Conservation (phyloP, 2,113 vertebrate genomes). For the Arothron firmamentum region DNA sequence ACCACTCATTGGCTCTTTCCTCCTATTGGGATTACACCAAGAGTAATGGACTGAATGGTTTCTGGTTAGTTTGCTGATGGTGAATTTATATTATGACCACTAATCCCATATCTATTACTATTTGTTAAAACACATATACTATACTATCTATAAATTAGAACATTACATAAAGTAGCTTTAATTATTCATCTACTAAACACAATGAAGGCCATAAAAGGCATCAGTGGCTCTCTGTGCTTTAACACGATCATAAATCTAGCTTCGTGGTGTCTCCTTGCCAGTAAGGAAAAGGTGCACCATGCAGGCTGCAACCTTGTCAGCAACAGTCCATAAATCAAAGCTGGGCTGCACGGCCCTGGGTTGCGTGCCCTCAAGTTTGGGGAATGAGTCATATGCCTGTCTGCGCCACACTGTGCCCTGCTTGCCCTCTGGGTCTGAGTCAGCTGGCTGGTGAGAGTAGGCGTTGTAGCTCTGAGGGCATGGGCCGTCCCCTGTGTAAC, state of each 20-base stretch:
- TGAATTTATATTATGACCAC: no score
- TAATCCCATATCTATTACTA: no score
- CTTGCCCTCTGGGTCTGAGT: constrained; percentile 58
- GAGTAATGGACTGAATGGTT: no score
- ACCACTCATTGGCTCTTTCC: no score
- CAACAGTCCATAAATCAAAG: constrained; percentile 65
- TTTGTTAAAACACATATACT: no score
- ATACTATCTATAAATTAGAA: not conserved
- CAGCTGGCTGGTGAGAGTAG: constrained; percentile 40
- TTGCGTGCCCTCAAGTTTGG: constrained; percentile 29
- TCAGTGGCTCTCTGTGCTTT: constrained; percentile 12
- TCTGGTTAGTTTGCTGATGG: no score
- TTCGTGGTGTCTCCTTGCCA: constrained; percentile 35
- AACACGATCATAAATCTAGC: constrained; percentile 37
- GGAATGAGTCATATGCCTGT: constrained; percentile 35
- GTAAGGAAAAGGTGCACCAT: constrained; percentile 38
- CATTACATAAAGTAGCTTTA: not conserved
- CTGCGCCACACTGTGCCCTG: constrained; percentile 25
- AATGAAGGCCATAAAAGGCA: not conserved
- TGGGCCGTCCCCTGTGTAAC: constrained; percentile 33
- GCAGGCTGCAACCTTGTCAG: constrained; percentile 60
- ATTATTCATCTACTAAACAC: not conserved
- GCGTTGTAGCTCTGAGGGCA: constrained; percentile 31
- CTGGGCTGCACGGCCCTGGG: constrained; percentile 14
- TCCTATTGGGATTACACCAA: no score